Base-by-base conservation (phyloP, 2,797 vertebrate genomes). In the Phylloscopus collybita region DNA sequence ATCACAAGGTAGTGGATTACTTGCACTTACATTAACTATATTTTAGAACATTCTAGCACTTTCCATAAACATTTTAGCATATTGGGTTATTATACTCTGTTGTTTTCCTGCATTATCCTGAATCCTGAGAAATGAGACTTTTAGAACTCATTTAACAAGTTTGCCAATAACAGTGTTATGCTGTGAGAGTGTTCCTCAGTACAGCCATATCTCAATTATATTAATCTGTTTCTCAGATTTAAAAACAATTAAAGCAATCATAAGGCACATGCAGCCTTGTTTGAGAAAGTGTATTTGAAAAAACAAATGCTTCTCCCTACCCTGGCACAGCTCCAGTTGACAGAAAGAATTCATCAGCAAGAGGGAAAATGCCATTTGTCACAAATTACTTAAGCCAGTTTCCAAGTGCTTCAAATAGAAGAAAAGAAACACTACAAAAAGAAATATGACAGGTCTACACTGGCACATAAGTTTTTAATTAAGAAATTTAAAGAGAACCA, bases 251-350 rank as follows among this genome's bases (percentile, higher is more conserved):
- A 78, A 88, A 73, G 45, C 40, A 82, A 47, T 54, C 56, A 60
- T 5, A 67, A n/a, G 74, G 45, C 38, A 67, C 29, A 57, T 70
- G 36, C 22, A 82, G 20, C n/a, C 30, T 80, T 89, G 29, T 76
- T 70, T 83, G 59, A 90, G 59, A 92, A 86, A 88, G 65, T n/a
- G 4, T 54, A 44, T 88, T 80, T 86, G 65, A 88, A 90, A 86
- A 86, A 87, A 67, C 32, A 87, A 87, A 67, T 44, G n/a, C 27
- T 80, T 88, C 42, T 92, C 34, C 50, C 36, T 1, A 0, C 34
- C 51, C 36, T 30, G 71, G 50, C 75, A 57, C 21, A 80, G 72
- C 69, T 80, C 72, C 75, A 67, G 21, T 8, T 92, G 57, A 60
- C n/a, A 57, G 49, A 70, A 47, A 21, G 19, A 73, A 78, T 45